Evolutionary conservation across 2,797 vertebrate species (phyloP).

Genomic region (Coendou prehensilis): DNA sequence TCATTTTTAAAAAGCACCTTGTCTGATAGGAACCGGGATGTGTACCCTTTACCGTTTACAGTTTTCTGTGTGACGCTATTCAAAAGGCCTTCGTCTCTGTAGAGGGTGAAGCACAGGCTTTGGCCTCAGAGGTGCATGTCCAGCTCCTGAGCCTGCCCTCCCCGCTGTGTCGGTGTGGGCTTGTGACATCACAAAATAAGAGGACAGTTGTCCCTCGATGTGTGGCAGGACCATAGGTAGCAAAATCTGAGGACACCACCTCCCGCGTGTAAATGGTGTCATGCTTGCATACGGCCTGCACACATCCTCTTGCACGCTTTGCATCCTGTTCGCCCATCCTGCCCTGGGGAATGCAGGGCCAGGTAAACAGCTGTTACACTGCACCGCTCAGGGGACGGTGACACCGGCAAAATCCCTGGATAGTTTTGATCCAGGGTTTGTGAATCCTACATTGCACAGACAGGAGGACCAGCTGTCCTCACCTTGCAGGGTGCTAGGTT

Average conservation of each 20-base stretch:
- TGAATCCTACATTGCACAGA: neutral
- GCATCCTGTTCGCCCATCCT: too few species aligned
- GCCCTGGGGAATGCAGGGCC: too few species aligned
- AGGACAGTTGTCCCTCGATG: neutral
- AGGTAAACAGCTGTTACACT: too few species aligned
- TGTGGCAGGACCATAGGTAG: neutral
- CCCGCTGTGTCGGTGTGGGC: neutral
- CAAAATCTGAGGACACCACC: too few species aligned
- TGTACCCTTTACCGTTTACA: neutral
- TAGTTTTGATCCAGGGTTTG: neutral
- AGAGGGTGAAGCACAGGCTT: neutral
- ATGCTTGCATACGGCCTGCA: too few species aligned
- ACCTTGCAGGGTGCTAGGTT: neutral
- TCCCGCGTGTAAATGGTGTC: too few species aligned
- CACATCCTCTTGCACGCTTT: too few species aligned
- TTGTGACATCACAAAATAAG: constrained; percentile 11
- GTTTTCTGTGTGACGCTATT: neutral
- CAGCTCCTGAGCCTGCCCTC: neutral
- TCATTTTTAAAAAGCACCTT: neutral
- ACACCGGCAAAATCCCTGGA: too few species aligned
- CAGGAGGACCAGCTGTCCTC: neutral
- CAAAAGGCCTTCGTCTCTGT: neutral
- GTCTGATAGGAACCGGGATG: neutral
- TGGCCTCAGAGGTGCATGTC: neutral
- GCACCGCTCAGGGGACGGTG: neutral